These are phyloP conservation scores for Lepidothrix coronata DNA, from an alignment of 2,113 vertebrate species.

Conservation along the genomic window DNA sequence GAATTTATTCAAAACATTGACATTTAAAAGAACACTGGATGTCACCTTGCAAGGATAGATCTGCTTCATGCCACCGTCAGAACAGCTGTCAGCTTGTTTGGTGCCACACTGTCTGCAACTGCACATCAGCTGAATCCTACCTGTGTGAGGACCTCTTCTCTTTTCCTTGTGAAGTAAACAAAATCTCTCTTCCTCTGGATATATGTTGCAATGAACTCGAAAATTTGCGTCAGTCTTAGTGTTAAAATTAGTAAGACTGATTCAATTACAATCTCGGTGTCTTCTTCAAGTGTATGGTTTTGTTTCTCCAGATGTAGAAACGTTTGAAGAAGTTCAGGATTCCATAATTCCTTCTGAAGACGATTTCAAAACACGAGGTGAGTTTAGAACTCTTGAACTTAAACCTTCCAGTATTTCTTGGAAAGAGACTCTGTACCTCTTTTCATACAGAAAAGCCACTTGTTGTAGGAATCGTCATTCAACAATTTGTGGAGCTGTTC, in stretches of 20 bases:
- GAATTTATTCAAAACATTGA: background rate
- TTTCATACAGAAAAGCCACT: background rate
- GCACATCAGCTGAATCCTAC: background rate
- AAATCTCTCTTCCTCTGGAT: background rate
- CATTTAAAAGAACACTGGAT: background rate
- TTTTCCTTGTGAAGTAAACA: background rate
- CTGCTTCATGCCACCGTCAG: background rate
- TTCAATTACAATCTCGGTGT: background rate
- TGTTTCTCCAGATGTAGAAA: slow-evolving; percentile 17
- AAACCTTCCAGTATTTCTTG: background rate
- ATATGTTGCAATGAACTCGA: background rate
- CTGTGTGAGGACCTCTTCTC: background rate
- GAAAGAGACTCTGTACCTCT: background rate
- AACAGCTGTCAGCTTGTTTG: background rate
- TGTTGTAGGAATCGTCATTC: background rate
- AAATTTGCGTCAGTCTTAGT: background rate
- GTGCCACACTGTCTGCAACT: background rate
- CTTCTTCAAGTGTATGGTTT: background rate
- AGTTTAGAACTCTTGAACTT: slow-evolving; percentile 6
- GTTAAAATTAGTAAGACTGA: background rate
- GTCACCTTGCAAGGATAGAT: background rate
- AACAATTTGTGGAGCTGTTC: background rate
- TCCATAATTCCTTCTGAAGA: background rate
- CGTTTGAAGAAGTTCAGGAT: background rate
- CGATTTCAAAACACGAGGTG: slow-evolving; percentile 47